phyloP scores from a whole-genome alignment of 2,113 vertebrate species.

The Tautogolabrus adspersus region DNA sequence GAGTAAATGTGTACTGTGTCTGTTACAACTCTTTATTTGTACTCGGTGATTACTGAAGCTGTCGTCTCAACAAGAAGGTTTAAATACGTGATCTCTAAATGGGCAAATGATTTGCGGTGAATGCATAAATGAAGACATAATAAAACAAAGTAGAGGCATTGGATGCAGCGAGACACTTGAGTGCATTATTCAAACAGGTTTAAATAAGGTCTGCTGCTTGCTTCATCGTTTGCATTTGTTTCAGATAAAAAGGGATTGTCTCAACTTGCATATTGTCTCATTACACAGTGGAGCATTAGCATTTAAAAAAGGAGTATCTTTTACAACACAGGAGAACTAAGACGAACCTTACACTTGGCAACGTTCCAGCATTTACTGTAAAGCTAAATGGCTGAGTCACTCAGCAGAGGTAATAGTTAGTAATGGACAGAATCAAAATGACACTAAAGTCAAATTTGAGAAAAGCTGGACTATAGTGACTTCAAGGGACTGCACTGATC shows the following conservation, averaged over 20 bases:
- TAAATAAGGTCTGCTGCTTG: neutral
- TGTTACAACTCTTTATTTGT: neutral
- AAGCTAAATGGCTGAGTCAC: neutral
- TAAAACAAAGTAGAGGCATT: neutral
- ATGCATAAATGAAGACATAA: slow-evolving; percentile 4
- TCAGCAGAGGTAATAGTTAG: no score
- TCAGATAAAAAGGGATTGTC: neutral
- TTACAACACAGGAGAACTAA: neutral
- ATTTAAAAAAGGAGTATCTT: neutral
- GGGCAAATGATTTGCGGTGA: neutral
- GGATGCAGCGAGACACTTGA: neutral
- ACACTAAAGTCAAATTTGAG: neutral
- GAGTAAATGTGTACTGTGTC: slow-evolving; percentile 9
- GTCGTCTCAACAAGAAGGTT: slow-evolving; percentile 9
- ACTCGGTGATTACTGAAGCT: neutral
- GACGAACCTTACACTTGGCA: neutral
- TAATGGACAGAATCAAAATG: neutral
- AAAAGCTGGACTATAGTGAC: neutral
- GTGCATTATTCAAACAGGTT: neutral
- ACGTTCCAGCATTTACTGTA: neutral
- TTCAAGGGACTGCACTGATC: neutral
- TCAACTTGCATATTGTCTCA: slow-evolving; percentile 6
- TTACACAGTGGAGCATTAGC: neutral
- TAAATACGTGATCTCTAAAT: slow-evolving; percentile 7
- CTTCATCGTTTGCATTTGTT: slow-evolving; percentile 5